Conservation (phyloP, 1,140 invertebrate genomes). For the Neomicropteryx cornuta region DNA sequence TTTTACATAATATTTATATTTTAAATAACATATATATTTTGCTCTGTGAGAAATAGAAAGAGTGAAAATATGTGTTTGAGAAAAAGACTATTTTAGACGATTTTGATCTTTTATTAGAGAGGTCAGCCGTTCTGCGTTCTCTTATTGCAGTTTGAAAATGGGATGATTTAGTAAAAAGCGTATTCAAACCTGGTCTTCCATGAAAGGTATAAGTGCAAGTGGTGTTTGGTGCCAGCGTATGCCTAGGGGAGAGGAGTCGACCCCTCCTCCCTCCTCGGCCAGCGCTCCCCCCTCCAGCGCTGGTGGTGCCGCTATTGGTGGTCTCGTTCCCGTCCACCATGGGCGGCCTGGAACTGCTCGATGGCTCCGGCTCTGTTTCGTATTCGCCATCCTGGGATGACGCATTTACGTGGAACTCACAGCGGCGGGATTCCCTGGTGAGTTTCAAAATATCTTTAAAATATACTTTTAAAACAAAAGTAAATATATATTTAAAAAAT, state of each 20-base stretch:
- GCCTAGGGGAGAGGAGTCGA: slow-evolving; percentile 61
- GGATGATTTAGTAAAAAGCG: background rate
- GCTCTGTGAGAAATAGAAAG: background rate
- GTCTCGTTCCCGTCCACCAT: slow-evolving; percentile 34
- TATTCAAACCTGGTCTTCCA: slow-evolving; percentile 44
- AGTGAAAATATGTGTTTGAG: background rate
- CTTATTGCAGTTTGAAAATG: no score
- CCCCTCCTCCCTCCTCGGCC: slow-evolving; percentile 45
- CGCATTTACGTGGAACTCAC: slow-evolving; percentile 62
- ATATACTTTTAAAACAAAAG: no score
- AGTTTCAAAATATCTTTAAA: no score
- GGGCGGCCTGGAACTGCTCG: no score
- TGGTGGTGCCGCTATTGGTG: slow-evolving; percentile 25
- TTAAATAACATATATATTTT: background rate
- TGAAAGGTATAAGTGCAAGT: slow-evolving; percentile 78
- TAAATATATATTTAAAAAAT: no score
- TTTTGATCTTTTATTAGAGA: no score
- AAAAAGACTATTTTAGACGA: no score
- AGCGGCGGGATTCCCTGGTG: slow-evolving; percentile 38
- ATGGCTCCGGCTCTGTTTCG: no score
- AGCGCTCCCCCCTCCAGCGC: slow-evolving; percentile 13
- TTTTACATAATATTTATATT: background rate
- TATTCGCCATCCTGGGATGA: slow-evolving; percentile 41
- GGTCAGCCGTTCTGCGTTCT: no score
- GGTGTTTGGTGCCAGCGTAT: slow-evolving; percentile 73